A percentile compares a stretch with the other conserved stretches of the same genome.
Evolutionary conservation across 1,140 invertebrate species (phyloP).

Genomic region (Drosophila sp.): DNA sequence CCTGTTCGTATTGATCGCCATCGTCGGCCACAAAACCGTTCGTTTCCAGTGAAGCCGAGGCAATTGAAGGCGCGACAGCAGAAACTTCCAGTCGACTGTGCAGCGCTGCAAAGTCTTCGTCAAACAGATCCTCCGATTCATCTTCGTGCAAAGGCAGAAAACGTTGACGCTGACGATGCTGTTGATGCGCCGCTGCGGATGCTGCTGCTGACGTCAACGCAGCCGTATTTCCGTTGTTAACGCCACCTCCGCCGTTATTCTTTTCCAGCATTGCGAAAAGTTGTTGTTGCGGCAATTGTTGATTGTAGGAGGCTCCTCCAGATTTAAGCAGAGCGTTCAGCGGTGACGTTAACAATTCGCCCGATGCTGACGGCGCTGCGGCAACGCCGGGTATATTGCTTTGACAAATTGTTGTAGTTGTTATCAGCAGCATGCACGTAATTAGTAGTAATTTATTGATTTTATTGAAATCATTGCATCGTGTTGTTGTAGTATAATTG

Average conservation of each 20-base stretch:
- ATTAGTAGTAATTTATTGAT: conserved; percentile 84
- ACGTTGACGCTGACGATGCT: conserved; percentile 41
- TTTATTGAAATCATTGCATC: conserved; percentile 77
- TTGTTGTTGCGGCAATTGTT: conserved; percentile 73
- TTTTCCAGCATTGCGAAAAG: conserved; percentile 75
- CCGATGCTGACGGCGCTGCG: conserved; percentile 46
- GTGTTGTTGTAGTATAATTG: conserved; percentile 67
- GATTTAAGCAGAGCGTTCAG: conserved; percentile 69
- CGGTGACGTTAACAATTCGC: conserved; percentile 41
- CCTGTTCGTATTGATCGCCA: conserved; percentile 76
- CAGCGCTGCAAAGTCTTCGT: conserved; percentile 54
- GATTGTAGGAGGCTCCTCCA: conserved; percentile 71
- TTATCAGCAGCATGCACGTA: conserved; percentile 81
- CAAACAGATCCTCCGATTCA: conserved; percentile 54
- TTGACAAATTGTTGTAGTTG: conserved; percentile 80
- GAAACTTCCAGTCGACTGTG: conserved; percentile 49
- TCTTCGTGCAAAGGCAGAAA: conserved; percentile 56
- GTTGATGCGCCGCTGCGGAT: conserved; percentile 24
- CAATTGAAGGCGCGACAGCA: conserved; percentile 38
- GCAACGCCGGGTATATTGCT: conserved; percentile 51
- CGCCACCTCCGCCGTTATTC: conserved; percentile 46
- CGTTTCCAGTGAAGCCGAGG: conserved; percentile 71
- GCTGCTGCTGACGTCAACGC: conserved; percentile 17
- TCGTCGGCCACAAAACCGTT: conserved; percentile 78
- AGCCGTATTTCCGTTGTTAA: conserved; percentile 24